phyloP scores from a whole-genome alignment of 2,888 invertebrate genomes.

The Hydroisotoma schaefferi region DNA sequence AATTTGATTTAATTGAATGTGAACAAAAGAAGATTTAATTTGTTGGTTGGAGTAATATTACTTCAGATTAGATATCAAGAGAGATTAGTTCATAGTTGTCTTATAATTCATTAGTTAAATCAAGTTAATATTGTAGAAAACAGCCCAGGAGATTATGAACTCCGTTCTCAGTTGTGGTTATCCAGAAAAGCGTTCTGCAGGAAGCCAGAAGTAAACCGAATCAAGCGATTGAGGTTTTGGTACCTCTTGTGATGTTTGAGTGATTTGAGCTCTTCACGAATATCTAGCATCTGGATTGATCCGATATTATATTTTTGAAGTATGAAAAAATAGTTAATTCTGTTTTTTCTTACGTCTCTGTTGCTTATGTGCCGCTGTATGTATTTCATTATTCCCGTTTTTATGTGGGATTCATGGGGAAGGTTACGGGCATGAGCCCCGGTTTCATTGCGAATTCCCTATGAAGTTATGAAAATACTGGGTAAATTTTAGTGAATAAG shows the following conservation, averaged over 20 bases:
- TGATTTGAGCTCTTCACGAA: not conserved
- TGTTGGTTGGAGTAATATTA: no score
- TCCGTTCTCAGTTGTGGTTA: not conserved
- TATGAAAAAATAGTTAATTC: not conserved
- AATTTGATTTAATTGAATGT: not conserved
- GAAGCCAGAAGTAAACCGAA: constrained; percentile 9
- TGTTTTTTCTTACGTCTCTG: constrained; percentile 8
- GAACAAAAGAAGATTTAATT: not conserved
- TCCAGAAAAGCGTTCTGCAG: constrained; percentile 9
- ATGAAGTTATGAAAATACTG: not conserved
- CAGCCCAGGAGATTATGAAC: not conserved
- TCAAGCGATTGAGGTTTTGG: constrained; percentile 6
- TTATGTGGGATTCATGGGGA: not conserved
- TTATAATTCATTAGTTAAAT: not conserved
- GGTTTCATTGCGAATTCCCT: constrained; percentile 9
- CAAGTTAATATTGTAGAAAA: not conserved
- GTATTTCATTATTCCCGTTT: not conserved
- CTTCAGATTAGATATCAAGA: not conserved
- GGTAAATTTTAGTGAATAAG: no score
- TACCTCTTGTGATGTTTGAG: constrained; percentile 1
- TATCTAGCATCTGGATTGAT: constrained; percentile 7
- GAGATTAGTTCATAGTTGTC: not conserved
- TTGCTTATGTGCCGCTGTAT: constrained; percentile 4
- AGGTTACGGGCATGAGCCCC: constrained; percentile 1
- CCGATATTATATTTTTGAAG: not conserved